Conservation (phyloP, 2,888 invertebrate species). For the Plebejus anna region DNA sequence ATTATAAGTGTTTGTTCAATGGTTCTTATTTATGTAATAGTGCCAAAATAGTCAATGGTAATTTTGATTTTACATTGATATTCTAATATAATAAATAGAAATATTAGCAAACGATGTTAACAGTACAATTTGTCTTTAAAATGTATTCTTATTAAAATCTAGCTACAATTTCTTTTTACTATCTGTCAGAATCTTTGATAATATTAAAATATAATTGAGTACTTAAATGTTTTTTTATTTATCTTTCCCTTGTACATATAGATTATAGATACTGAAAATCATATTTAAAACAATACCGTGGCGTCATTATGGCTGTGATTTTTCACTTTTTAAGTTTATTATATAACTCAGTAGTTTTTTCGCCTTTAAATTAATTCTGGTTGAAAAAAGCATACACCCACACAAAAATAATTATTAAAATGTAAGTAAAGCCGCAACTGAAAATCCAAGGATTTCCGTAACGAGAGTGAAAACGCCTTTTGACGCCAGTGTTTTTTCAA, state of each 20-base stretch:
- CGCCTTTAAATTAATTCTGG: too few relatives aligned
- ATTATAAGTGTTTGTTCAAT: conserved; percentile 52
- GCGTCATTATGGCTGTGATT: too few relatives aligned
- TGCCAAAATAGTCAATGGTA: conserved; percentile 58
- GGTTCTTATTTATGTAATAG: conserved; percentile 62
- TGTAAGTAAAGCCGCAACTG: too few relatives aligned
- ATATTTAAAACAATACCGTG: too few relatives aligned
- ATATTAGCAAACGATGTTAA: conserved; percentile 44
- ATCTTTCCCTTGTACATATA: background rate
- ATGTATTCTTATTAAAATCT: conserved; percentile 41
- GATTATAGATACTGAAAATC: too few relatives aligned
- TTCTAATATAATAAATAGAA: conserved; percentile 12
- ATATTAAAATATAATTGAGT: conserved; percentile 60
- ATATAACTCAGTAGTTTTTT: too few relatives aligned
- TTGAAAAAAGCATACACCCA: too few relatives aligned
- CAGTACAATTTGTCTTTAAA: conserved; percentile 53
- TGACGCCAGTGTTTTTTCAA: too few relatives aligned
- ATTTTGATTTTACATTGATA: conserved; percentile 23
- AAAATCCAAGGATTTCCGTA: too few relatives aligned
- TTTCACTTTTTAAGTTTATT: too few relatives aligned
- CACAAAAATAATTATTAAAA: too few relatives aligned
- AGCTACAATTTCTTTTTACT: conserved; percentile 53
- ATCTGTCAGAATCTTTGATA: conserved; percentile 61
- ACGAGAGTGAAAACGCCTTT: too few relatives aligned
- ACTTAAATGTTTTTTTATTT: conserved; percentile 47